Conservation (phyloP, 2,113 vertebrate species). For the Caranx ignobilis region DNA sequence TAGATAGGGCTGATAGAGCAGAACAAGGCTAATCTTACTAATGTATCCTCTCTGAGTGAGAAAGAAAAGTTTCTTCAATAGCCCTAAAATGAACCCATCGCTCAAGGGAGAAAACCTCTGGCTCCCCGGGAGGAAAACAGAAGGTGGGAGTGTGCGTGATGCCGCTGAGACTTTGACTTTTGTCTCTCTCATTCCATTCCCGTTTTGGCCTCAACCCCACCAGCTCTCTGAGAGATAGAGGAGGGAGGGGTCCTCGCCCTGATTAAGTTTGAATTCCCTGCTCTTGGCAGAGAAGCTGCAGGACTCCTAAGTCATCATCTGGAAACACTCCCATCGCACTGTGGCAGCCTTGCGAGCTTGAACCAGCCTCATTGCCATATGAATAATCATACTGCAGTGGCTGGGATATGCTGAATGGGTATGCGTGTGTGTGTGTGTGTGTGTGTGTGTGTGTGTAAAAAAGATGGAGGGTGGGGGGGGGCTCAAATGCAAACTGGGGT, state of each 20-base stretch:
- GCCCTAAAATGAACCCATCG: slow-evolving; percentile 62
- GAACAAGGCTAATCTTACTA: slow-evolving; percentile 64
- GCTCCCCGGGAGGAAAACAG: slow-evolving; percentile 17
- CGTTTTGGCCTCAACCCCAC: slow-evolving; percentile 45
- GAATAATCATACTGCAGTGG: slow-evolving; percentile 70
- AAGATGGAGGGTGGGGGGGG: slow-evolving; percentile 35
- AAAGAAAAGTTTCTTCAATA: slow-evolving; percentile 36
- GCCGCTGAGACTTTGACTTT: slow-evolving; percentile 51
- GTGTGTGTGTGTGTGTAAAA: slow-evolving; percentile 7
- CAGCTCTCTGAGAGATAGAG: slow-evolving; percentile 40
- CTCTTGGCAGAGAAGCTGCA: slow-evolving; percentile 62
- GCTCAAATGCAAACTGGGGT: slow-evolving; percentile 43
- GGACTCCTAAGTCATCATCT: slow-evolving; percentile 68
- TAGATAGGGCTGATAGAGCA: slow-evolving; percentile 47
- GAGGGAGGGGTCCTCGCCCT: slow-evolving; percentile 53
- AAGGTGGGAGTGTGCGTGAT: slow-evolving; percentile 16
- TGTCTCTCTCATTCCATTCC: slow-evolving; percentile 55
- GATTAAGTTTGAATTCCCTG: slow-evolving; percentile 73
- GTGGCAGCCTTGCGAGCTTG: slow-evolving; percentile 59
- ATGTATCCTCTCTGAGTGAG: slow-evolving; percentile 47
- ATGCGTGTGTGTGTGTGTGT: slow-evolving; percentile 1
- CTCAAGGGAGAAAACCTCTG: slow-evolving; percentile 55
- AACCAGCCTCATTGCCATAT: slow-evolving; percentile 54
- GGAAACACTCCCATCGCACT: slow-evolving; percentile 62
- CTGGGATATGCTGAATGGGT: slow-evolving; percentile 51